These are phyloP conservation scores for Pachycephala philippinensis DNA, from an alignment of 2,113 vertebrate species.

Conservation along the genomic window DNA sequence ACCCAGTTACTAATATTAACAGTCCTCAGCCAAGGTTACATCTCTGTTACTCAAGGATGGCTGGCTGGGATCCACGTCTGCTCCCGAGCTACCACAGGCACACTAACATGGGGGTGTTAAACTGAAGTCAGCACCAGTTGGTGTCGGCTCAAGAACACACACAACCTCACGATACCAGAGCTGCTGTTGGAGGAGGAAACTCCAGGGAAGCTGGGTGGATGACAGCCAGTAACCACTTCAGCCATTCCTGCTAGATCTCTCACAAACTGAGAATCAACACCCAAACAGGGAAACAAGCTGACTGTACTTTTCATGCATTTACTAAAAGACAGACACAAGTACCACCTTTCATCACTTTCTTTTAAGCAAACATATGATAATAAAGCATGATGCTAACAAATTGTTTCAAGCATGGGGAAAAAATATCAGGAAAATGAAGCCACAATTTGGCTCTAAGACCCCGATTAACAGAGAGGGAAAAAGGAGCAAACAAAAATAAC, in stretches of 20 bases:
- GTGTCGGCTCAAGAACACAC: not conserved
- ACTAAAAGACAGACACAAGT: not conserved
- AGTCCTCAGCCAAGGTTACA: not conserved
- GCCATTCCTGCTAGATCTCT: not conserved
- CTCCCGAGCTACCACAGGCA: not conserved
- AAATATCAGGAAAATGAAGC: not conserved
- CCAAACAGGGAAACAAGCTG: not conserved
- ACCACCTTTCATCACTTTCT: not conserved
- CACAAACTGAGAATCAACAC: not conserved
- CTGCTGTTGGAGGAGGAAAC: not conserved
- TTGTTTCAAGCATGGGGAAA: not conserved
- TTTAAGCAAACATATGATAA: not conserved
- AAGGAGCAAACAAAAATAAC: not conserved
- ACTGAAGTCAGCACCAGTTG: not conserved
- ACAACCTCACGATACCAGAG: not conserved
- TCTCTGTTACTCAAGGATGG: not conserved
- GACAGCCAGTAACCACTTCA: not conserved
- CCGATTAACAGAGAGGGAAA: not conserved
- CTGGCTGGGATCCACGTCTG: not conserved
- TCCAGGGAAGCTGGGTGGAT: not conserved
- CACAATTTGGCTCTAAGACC: not conserved
- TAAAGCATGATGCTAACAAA: not conserved
- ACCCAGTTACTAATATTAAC: not conserved
- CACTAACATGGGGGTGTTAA: too few relatives aligned
- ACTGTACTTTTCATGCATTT: not conserved